phyloP scores from a whole-genome alignment of 2,888 invertebrate species.

The Byasa hedistus region DNA sequence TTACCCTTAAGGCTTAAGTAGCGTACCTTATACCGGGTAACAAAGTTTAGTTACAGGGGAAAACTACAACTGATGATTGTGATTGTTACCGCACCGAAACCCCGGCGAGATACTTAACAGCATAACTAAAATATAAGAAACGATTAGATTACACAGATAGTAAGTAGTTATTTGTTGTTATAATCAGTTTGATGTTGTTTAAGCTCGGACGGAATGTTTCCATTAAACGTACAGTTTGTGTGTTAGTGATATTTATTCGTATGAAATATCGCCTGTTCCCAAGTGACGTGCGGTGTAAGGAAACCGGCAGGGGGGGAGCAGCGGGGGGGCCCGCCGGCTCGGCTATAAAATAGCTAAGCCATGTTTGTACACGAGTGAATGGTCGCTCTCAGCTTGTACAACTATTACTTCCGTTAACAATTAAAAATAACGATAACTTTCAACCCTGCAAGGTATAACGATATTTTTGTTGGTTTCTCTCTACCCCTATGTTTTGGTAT shows the following conservation, averaged over 20 bases:
- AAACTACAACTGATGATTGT: too few relatives aligned
- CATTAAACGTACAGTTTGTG: conserved; percentile 1
- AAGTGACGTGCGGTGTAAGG: conserved; percentile 31
- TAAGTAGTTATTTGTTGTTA: too few relatives aligned
- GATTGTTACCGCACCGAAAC: too few relatives aligned
- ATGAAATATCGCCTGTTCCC: conserved; percentile 33
- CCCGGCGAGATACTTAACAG: too few relatives aligned
- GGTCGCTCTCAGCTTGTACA: conserved; percentile 28
- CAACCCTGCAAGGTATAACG: conserved; percentile 21
- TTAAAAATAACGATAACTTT: conserved; percentile 35
- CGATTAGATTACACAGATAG: too few relatives aligned
- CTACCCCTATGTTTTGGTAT: conserved; percentile 1
- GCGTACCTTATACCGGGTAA: too few relatives aligned
- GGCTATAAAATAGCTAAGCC: conserved; percentile 33
- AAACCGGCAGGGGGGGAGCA: conserved; percentile 31
- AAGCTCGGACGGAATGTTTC: neutral
- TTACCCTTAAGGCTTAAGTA: too few relatives aligned
- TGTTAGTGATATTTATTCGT: conserved; percentile 21
- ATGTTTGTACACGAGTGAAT: conserved; percentile 23
- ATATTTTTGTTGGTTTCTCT: conserved; percentile 9
- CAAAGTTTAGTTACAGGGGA: too few relatives aligned
- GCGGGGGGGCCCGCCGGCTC: conserved; percentile 32
- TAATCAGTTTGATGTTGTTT: too few relatives aligned
- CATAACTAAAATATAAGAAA: too few relatives aligned
- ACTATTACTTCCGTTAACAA: conserved; percentile 34